Conservation (phyloP, 2,888 invertebrate genomes). For the Tenthredo scrophulariae region DNA sequence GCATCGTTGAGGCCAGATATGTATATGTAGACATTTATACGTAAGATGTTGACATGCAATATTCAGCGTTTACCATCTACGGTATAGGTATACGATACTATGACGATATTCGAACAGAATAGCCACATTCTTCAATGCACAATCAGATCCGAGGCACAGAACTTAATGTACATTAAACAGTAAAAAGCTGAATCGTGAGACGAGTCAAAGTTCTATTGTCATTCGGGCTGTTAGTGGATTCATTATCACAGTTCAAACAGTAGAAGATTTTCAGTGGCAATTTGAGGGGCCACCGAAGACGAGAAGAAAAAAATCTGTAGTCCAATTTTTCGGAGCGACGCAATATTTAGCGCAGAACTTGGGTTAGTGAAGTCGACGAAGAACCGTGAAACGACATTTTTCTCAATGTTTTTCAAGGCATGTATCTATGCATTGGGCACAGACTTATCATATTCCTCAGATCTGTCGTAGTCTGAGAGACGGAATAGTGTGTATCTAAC, state of each 20-base stretch:
- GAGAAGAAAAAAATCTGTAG: background rate
- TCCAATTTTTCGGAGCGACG: background rate
- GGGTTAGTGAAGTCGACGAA: background rate
- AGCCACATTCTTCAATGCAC: background rate
- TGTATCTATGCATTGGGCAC: background rate
- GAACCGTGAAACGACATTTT: background rate
- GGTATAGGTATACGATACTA: background rate
- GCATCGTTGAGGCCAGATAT: background rate
- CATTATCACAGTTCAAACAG: slow-evolving; percentile 10
- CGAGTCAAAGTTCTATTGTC: slow-evolving; percentile 19
- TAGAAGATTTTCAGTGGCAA: background rate
- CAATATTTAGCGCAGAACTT: background rate
- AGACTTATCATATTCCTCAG: background rate
- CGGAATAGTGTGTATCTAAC: slow-evolving; percentile 7
- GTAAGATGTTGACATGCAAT: background rate
- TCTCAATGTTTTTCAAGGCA: background rate
- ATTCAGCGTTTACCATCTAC: background rate
- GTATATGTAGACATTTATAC: background rate
- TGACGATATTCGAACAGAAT: background rate
- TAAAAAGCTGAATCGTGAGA: background rate
- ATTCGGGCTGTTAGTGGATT: background rate
- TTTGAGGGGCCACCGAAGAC: background rate
- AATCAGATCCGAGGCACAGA: background rate
- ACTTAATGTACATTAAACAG: background rate
- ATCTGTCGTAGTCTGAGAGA: background rate